A percentile compares a stretch with the other conserved stretches of the same genome.
Conservation (phyloP, 2,113 vertebrate genomes). For the Brienomyrus brachyistius region DNA sequence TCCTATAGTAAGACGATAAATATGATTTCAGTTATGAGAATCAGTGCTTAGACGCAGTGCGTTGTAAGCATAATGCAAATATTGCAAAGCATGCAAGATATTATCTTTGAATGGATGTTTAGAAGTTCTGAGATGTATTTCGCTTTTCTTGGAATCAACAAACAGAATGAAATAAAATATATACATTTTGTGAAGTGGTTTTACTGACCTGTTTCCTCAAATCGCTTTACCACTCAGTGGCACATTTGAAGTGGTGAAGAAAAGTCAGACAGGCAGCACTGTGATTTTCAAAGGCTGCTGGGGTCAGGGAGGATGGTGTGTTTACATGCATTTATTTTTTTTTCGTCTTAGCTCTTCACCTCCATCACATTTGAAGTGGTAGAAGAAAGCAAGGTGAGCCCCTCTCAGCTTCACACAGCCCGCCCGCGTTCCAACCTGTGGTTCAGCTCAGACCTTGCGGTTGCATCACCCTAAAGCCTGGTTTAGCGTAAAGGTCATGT, state of each 20-base stretch:
- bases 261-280: not conserved
- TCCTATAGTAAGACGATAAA: no score
- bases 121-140: no score
- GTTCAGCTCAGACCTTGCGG: not conserved
- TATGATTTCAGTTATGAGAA: no score
- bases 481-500: not conserved
- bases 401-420: not conserved
- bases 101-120: not conserved
- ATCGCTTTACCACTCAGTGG: not conserved
- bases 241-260: not conserved
- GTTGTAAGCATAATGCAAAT: not conserved
- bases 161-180: not conserved
- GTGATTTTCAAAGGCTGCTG: not conserved
- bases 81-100: not conserved
- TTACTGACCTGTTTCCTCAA: not conserved
- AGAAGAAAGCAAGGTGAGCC: slow-evolving; percentile 78
- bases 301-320: not conserved
- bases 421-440: not conserved
- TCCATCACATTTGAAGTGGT: slow-evolving; percentile 80
- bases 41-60: not conserved
- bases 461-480: not conserved
- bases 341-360: slow-evolving; percentile 71
- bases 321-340: slow-evolving; percentile 18
- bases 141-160: not conserved
- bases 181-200: not conserved